phyloP scores from a whole-genome alignment of 2,113 vertebrate genomes.

The Mobula hypostoma region DNA sequence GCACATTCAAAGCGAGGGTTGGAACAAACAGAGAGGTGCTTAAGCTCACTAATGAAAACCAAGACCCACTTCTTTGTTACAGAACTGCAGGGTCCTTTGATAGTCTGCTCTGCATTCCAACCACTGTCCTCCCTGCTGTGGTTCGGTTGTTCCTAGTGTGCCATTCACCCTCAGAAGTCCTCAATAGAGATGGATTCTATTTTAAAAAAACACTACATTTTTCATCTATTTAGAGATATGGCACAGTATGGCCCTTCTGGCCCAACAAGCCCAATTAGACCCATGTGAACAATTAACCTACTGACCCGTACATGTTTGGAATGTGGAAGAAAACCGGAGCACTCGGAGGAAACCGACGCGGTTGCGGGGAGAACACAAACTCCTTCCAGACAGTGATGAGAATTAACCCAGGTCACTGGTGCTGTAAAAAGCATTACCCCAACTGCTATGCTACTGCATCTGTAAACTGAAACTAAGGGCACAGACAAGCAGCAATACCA shows the following conservation, averaged over 20 bases:
- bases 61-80: not conserved
- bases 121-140: not conserved
- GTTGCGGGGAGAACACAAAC: no score
- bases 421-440: no score
- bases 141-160: not conserved
- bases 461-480: not conserved
- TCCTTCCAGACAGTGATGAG: no score
- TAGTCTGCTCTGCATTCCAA: not conserved
- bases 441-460: no score
- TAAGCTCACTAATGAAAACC: not conserved
- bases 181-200: not conserved
- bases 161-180: not conserved
- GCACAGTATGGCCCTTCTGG: no score
- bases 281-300: no score
- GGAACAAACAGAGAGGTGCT: not conserved
- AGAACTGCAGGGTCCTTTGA: not conserved
- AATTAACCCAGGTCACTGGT: no score
- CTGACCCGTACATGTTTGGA: no score
- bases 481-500: not conserved
- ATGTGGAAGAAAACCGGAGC: no score
- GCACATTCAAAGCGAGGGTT: not conserved
- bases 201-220: not conserved
- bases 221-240: no score
- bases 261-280: no score
- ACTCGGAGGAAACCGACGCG: no score